Evolutionary conservation across 1,140 invertebrate genomes (phyloP).

Genomic region (Nymphalis io): DNA sequence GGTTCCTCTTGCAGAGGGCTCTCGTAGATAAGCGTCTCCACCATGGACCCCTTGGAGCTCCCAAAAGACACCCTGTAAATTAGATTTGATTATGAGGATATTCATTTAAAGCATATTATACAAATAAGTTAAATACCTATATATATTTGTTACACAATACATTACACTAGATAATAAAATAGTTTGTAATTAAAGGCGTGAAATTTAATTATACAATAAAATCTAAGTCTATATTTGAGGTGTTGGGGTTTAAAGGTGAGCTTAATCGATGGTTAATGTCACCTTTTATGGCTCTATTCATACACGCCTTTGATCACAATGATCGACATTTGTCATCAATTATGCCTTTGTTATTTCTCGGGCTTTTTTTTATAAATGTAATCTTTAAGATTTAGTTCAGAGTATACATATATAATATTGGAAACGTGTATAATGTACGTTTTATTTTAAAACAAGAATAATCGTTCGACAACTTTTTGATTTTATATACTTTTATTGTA

Average conservation of each 20-base stretch:
- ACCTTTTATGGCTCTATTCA: slow-evolving; percentile 14
- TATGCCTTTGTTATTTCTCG: not conserved
- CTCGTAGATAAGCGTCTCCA: slow-evolving; percentile 95
- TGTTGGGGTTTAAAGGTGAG: slow-evolving; percentile 30
- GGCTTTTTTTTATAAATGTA: not conserved
- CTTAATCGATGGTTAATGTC: slow-evolving; percentile 32
- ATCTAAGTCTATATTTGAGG: slow-evolving; percentile 24
- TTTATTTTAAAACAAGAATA: no score
- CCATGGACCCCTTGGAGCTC: slow-evolving; percentile 96
- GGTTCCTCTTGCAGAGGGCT: slow-evolving; percentile 88
- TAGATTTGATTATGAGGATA: not conserved
- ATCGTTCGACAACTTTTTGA: no score
- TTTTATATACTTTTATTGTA: no score
- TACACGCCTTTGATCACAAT: slow-evolving; percentile 3
- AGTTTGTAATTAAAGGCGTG: not conserved
- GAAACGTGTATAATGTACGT: no score
- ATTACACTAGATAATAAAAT: not conserved
- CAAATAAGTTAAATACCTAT: slow-evolving; percentile 8
- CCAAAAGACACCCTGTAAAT: slow-evolving; percentile 93
- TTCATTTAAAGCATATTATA: no score
- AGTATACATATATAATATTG: no score
- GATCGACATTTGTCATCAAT: slow-evolving; percentile 11
- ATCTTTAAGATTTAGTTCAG: no score
- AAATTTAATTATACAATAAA: slow-evolving; percentile 25
- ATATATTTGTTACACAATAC: not conserved